Evolutionary conservation across 2,113 vertebrate species (phyloP), one percentile per base, ranked within the genome.

Genomic region (Illadopsis cleaveri): DNA sequence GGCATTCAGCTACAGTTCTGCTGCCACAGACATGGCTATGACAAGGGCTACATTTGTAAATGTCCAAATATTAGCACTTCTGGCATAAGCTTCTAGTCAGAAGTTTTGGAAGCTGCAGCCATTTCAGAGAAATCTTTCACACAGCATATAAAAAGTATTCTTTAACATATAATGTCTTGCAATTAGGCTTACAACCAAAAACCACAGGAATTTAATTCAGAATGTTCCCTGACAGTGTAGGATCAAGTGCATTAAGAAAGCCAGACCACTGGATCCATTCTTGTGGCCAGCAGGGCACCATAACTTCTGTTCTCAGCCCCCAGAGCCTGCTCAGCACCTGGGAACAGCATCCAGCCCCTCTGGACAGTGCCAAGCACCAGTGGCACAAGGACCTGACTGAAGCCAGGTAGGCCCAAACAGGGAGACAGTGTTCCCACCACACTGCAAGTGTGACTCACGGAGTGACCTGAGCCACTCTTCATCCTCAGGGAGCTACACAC

Each of bases 361-460:
- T 35, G 45, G 47, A 35, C 71, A 50, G 27, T 16, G 24, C 56
- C 64, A 27, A 40, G 45, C 47, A 72, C n/a, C 4, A 9, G 15
- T 15, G 35, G 47, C n/a, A 78, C 18, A 4, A 3, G 21, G 47
- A 64, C 14, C 64, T 38, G 33, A 38, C 1, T 2, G 0, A 2
- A 38, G 6, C n/a, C 57, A 37, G 12, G 24, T 0, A 38, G 50
- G 53, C 23, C 31, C 45, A 20, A 51, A 37, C 6, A 61, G 40
- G 28, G 28, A 75, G 31, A 31, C 9, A 30, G 38, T 1, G 3
- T 8, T 81, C 40, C 25, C 21, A 37, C 12, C 4, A 3, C 9
- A 2, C 37, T 71, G 69, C 1, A 3, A 68, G 28, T 21, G 27
- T 35, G 20, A 45, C 30, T 56, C 64, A 24, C 0, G 1, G 48